These are phyloP conservation scores for Phrynosoma blainvillii DNA, from an alignment of 2,113 vertebrate genomes.

Conservation along the genomic window DNA sequence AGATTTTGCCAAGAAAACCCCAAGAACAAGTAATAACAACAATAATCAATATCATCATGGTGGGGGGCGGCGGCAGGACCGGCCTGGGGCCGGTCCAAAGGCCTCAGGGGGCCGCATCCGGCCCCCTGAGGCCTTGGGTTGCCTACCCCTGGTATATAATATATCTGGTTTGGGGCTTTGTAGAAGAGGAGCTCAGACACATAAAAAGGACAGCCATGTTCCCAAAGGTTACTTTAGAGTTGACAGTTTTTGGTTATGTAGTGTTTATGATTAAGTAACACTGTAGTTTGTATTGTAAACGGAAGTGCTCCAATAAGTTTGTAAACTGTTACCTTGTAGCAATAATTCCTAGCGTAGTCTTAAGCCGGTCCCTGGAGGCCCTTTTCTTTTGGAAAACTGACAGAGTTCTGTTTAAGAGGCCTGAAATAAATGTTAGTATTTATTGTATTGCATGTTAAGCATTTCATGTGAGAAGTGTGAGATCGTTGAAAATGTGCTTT, in stretches of 20 bases:
- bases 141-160: no score
- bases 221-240: conserved; percentile 16
- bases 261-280: conserved; percentile 2
- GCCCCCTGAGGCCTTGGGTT: no score
- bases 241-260: conserved; percentile 26
- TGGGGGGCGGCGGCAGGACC: no score
- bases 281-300: conserved; percentile 16
- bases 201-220: conserved; percentile 26
- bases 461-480: background rate
- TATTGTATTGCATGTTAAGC: no score
- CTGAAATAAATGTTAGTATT: background rate
- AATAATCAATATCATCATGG: no score
- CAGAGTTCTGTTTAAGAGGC: background rate
- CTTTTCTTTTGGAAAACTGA: background rate
- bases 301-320: background rate
- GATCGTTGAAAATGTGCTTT: conserved; percentile 1
- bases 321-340: background rate
- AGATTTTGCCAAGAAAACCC: no score
- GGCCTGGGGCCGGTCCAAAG: no score
- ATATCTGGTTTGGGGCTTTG: background rate
- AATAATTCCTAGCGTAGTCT: background rate
- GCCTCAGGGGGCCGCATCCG: no score
- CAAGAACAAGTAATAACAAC: no score
- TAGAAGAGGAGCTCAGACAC: background rate
- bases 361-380: background rate